Percentiles rank a stretch among this genome's conserved stretches.
Evolutionary conservation across 2,888 invertebrate species (phyloP).

Genomic region (Cantharis lateralis): DNA sequence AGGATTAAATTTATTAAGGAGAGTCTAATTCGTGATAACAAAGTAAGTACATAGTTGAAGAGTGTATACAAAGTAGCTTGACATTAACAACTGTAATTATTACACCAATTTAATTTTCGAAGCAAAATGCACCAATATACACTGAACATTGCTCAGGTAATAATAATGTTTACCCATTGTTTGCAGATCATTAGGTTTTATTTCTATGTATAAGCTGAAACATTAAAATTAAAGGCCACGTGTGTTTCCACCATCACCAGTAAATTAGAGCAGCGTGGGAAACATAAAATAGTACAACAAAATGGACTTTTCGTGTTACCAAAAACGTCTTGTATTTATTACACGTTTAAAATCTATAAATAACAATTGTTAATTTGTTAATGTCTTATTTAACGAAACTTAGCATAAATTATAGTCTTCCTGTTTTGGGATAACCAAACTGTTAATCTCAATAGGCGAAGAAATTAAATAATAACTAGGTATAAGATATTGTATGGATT

Average conservation of each 20-base stretch:
- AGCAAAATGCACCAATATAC: neutral
- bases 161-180: neutral
- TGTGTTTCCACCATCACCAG: neutral
- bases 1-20: neutral
- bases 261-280: conserved; percentile 2
- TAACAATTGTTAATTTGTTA: neutral
- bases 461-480: too few relatives aligned
- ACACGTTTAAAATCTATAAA: neutral
- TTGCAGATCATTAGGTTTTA: neutral
- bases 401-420: neutral
- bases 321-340: neutral
- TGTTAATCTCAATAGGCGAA: neutral
- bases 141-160: neutral
- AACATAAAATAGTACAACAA: neutral
- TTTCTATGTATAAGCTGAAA: neutral
- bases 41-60: neutral
- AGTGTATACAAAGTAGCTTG: neutral
- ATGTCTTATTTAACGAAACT: neutral
- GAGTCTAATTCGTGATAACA: neutral
- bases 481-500: too few relatives aligned
- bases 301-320: neutral
- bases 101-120: neutral
- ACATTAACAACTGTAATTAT: neutral
- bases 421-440: neutral
- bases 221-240: neutral